These are phyloP conservation scores for Stenoptilia bipunctidactyla DNA, from an alignment of 2,888 invertebrate species.

Conservation along the genomic window DNA sequence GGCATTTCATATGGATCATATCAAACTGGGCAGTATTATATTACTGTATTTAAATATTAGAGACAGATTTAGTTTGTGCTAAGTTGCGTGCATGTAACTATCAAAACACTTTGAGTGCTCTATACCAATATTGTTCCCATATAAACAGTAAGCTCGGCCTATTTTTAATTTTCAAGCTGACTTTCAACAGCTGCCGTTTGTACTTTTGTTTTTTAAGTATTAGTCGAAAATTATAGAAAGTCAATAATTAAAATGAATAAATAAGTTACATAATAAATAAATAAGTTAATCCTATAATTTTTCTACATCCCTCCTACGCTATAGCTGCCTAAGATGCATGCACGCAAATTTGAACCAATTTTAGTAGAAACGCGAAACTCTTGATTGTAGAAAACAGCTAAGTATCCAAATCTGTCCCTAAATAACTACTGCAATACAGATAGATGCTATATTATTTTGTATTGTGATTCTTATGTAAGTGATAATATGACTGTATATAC, in stretches of 20 bases:
- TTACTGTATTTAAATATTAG: conserved; percentile 8
- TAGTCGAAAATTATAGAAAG: conserved; percentile 20
- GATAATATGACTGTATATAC: neutral
- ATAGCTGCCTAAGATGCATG: conserved; percentile 48
- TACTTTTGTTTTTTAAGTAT: conserved; percentile 26
- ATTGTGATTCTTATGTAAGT: neutral
- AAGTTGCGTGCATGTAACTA: conserved; percentile 39
- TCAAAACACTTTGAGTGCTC: conserved; percentile 29
- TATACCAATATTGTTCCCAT: conserved; percentile 64
- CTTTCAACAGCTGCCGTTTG: conserved; percentile 47
- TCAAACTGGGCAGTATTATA: conserved; percentile 30
- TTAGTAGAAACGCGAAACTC: neutral
- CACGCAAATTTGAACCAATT: conserved; percentile 30
- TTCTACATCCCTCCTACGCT: conserved; percentile 26
- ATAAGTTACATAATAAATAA: conserved; percentile 26
- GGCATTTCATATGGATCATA: conserved; percentile 45
- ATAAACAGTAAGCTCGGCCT: conserved; percentile 57
- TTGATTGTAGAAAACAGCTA: too few relatives aligned
- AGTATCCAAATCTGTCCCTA: neutral
- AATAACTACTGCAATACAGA: neutral
- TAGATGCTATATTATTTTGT: neutral
- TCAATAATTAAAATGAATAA: conserved; percentile 14
- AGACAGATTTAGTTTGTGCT: conserved; percentile 27
- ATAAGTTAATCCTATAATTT: conserved; percentile 15
- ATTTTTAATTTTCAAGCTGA: neutral